phyloP scores from a whole-genome alignment of 2,888 invertebrate species.

The Agrotis segetum region DNA sequence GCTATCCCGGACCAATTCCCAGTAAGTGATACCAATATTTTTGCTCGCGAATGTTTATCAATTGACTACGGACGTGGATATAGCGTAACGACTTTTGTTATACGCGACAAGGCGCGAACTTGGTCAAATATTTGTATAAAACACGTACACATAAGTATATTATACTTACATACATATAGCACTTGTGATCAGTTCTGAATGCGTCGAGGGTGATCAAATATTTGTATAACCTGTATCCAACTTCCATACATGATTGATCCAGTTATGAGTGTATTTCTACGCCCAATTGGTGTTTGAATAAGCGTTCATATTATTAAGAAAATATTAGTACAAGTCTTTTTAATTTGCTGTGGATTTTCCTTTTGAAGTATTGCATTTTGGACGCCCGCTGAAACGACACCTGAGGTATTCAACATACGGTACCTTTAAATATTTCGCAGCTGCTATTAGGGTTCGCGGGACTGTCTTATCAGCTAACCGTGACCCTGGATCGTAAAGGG shows the following conservation, averaged over 20 bases:
- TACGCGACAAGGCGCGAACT: neutral
- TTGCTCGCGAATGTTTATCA: too few species aligned
- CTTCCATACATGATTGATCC: neutral
- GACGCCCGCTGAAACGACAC: too few species aligned
- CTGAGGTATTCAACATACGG: too few species aligned
- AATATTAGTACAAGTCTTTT: neutral
- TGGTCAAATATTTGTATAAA: slow-evolving; percentile 14
- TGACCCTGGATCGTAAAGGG: too few species aligned
- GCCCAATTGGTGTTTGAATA: neutral
- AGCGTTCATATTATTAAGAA: neutral
- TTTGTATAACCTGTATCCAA: slow-evolving; percentile 8
- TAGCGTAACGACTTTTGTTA: neutral
- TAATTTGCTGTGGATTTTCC: too few species aligned
- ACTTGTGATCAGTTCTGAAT: slow-evolving; percentile 2
- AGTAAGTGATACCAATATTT: too few species aligned
- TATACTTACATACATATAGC: neutral
- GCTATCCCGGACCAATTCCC: too few species aligned
- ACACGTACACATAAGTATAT: too few species aligned
- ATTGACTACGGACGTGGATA: neutral
- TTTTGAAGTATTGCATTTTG: too few species aligned
- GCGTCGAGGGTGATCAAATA: slow-evolving; percentile 1
- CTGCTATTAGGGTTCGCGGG: too few species aligned
- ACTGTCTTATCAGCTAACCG: too few species aligned
- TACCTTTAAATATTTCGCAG: too few species aligned
- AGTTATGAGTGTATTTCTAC: slow-evolving; percentile 1